phyloP scores from a whole-genome alignment of 1,140 invertebrate genomes.

The Harpegnathos saltator region DNA sequence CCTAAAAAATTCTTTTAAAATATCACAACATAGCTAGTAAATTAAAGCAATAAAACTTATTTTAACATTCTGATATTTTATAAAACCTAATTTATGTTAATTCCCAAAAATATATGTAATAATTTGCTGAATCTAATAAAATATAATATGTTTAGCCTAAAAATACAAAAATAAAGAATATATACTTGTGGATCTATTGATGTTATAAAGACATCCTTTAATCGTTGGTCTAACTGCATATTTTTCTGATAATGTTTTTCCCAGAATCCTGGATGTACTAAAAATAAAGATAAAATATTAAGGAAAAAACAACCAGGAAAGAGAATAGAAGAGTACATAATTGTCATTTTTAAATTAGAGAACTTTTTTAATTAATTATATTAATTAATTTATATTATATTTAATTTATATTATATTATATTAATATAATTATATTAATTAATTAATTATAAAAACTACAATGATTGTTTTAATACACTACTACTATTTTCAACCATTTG shows the following conservation, averaged over 20 bases:
- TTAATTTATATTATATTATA: background rate
- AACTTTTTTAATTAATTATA: background rate
- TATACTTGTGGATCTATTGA: slow-evolving; percentile 86
- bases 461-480: too few species aligned
- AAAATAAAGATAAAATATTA: slow-evolving; percentile 65
- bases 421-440: background rate
- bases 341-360: background rate
- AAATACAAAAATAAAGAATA: slow-evolving; percentile 49
- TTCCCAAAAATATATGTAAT: slow-evolving; percentile 25
- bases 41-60: too few species aligned
- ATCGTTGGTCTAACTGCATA: slow-evolving; percentile 86
- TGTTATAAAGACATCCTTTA: slow-evolving; percentile 90
- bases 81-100: slow-evolving; percentile 18
- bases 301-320: background rate
- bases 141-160: background rate
- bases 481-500: too few species aligned
- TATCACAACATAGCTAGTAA: too few species aligned
- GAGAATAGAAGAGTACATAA: background rate
- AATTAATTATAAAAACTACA: background rate
- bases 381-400: background rate
- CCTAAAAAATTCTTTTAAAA: background rate
- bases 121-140: too few species aligned
- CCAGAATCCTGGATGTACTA: slow-evolving; percentile 88
- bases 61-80: slow-evolving; percentile 33
- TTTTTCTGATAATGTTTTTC: slow-evolving; percentile 88